phyloP scores from a whole-genome alignment of 2,888 invertebrate genomes.

The Galerucella pusilla region DNA sequence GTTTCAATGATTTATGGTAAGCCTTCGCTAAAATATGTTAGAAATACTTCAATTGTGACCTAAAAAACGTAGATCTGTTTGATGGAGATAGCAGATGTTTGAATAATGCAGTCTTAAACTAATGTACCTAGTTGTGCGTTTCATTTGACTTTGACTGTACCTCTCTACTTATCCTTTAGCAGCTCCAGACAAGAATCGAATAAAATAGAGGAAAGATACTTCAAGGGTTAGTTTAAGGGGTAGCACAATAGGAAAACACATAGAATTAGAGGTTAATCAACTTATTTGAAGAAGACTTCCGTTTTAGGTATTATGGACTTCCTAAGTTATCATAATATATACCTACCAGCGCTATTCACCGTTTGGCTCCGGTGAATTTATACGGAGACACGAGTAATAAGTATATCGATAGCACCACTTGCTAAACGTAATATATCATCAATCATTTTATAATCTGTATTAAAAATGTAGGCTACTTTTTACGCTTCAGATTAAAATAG shows the following conservation, averaged over 20 bases:
- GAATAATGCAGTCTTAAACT: too few relatives aligned
- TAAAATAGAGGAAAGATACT: constrained; percentile 36
- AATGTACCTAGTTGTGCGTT: too few relatives aligned
- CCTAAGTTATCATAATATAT: constrained; percentile 49
- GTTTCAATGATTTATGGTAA: too few relatives aligned
- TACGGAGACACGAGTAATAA: not conserved
- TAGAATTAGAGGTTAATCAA: not conserved
- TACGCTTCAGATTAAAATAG: constrained; percentile 49
- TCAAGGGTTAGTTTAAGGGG: constrained; percentile 37
- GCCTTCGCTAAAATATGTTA: constrained; percentile 6
- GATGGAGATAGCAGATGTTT: too few relatives aligned
- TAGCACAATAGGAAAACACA: constrained; percentile 3
- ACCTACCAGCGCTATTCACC: constrained; percentile 49
- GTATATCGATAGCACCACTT: constrained; percentile 19
- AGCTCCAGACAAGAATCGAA: constrained; percentile 25
- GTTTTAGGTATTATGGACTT: constrained; percentile 52
- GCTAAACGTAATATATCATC: constrained; percentile 12
- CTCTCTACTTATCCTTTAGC: constrained; percentile 18
- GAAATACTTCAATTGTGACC: too few relatives aligned
- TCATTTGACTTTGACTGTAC: too few relatives aligned
- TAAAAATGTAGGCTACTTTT: constrained; percentile 53
- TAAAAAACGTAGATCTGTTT: too few relatives aligned
- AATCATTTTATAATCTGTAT: constrained; percentile 23
- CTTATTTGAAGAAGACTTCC: too few relatives aligned
- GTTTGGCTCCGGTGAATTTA: not conserved